A percentile compares a stretch with the other conserved stretches of the same genome.
Evolutionary conservation across 2,113 vertebrate genomes (phyloP).

Genomic region (Sebastes schlegelii): DNA sequence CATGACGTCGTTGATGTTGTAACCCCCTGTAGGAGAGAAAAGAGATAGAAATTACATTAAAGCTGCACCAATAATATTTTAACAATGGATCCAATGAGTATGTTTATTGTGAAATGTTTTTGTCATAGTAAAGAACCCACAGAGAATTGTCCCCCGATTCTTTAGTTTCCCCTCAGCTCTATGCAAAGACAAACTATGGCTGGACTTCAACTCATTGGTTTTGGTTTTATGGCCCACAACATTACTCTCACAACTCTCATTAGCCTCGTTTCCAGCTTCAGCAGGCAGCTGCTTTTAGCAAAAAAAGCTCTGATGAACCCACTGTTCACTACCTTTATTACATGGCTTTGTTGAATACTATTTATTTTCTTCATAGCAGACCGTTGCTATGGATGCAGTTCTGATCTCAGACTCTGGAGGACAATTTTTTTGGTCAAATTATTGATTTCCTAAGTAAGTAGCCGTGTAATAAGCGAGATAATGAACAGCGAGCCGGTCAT

Average conservation of each 20-base stretch:
- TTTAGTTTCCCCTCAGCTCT: not conserved
- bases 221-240: not conserved
- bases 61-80: not conserved
- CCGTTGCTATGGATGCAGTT: no score
- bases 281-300: not conserved
- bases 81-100: not conserved
- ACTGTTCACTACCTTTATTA: not conserved
- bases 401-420: no score
- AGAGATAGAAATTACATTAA: not conserved
- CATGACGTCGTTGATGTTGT: conserved; percentile 92
- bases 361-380: no score
- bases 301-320: not conserved
- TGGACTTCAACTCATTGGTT: not conserved
- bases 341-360: no score
- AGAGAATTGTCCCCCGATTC: not conserved
- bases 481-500: no score
- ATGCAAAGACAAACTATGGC: not conserved
- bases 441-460: no score
- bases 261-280: not conserved
- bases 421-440: no score
- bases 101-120: not conserved
- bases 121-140: not conserved
- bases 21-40: conserved; percentile 86
- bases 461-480: no score
- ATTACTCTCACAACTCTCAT: not conserved